Evolutionary conservation across 2,888 invertebrate species (phyloP), one percentile per base, ranked within the genome.

Genomic region (Andricus curvator): DNA sequence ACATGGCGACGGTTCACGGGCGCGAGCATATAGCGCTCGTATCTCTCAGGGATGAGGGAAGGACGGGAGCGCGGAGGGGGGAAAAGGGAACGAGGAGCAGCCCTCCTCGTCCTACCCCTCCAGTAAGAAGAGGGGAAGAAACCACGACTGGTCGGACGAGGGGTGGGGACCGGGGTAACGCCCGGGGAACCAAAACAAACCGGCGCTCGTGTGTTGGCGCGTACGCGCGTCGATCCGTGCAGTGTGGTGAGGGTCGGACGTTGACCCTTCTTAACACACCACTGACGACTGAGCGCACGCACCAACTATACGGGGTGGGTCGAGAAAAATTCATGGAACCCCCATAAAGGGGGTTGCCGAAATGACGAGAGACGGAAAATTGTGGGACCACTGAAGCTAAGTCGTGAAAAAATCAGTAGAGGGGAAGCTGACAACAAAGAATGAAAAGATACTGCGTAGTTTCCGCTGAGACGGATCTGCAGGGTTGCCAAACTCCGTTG

Each of bases 121-220:
- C 17, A 33, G 6, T 4, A 17, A 22, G 37, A 62, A 48, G 29
- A 66, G 25, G 48, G 29, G 78, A 65, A 64, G 44, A 37, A 78
- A 15, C 25, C 65, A 17, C 65, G 65, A 78, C 51, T 51, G 51
- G 66, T 51, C 65, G 48, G 44, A 37, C 13, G 66, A 44, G 67
- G 60, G 78, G 60, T 68, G 56, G 78, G 37, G 78, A 68, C 56
- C 78, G 48, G 62, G 62, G 79, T 68, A 62, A 79, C 70, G 79
- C 79, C 92, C 92, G 92, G 92, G 90, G 92, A 92, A 92, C 92
- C 92, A 92, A 92, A 92, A 92, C 92, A 92, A 92, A 92, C 92
- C 90, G 89, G 89, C 88, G 87, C 84, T 88, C 85, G 84, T 89
- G 89, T 90, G 88, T 88, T 88, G 88, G 89, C 90, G 89, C 85